Conservation (phyloP, 1,140 invertebrate genomes). For the Nilaparvata lugens region DNA sequence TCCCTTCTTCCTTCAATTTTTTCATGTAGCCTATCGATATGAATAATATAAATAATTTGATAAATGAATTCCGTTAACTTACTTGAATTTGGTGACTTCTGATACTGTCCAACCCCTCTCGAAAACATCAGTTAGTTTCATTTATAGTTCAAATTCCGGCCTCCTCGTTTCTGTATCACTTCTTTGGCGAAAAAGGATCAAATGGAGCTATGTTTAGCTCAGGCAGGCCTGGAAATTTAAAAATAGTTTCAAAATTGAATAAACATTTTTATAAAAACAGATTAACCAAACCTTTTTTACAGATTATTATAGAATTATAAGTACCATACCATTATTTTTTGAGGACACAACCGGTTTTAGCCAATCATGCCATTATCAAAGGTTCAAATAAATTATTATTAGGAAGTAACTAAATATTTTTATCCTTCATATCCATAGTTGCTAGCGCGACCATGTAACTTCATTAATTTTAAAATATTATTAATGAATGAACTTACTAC, state of each 20-base stretch:
- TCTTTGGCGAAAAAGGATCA: conserved; percentile 65
- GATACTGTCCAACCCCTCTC: conserved; percentile 67
- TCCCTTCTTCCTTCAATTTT: no score
- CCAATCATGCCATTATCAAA: no score
- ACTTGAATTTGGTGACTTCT: conserved; percentile 59
- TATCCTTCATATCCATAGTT: no score
- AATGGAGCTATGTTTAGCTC: conserved; percentile 60
- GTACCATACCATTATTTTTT: conserved; percentile 5
- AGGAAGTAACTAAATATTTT: no score
- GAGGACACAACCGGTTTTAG: no score
- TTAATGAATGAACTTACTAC: no score
- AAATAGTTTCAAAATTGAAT: conserved; percentile 3
- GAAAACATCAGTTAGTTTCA: conserved; percentile 59
- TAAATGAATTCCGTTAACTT: no score
- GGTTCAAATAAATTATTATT: no score
- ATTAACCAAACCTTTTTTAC: background rate
- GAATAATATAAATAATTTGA: no score
- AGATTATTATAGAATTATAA: background rate
- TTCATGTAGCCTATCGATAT: no score
- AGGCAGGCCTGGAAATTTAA: conserved; percentile 46
- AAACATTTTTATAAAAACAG: background rate
- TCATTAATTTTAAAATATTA: no score
- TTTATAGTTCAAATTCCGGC: conserved; percentile 52
- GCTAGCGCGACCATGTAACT: no score
- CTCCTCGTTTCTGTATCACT: conserved; percentile 50